These are phyloP conservation scores for Limosa lapponica DNA, from an alignment of 2,797 vertebrate species.

Conservation along the genomic window DNA sequence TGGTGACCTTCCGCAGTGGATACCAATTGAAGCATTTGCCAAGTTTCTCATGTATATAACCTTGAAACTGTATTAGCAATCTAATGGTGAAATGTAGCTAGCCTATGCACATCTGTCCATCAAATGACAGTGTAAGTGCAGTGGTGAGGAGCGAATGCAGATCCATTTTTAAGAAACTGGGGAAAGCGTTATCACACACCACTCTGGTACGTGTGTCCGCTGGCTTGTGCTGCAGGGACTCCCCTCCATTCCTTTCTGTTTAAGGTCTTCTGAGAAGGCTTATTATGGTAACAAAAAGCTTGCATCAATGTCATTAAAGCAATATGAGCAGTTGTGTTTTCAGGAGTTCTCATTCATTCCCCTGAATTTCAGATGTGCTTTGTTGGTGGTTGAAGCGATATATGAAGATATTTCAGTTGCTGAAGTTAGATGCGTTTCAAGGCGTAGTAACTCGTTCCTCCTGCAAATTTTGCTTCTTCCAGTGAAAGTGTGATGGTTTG, in stretches of 20 bases:
- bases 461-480: not conserved
- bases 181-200: not conserved
- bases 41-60: not conserved
- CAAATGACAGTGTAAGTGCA: not conserved
- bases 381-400: not conserved
- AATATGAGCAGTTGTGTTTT: not conserved
- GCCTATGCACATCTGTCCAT: not conserved
- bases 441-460: not conserved
- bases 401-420: not conserved
- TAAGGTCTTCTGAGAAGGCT: not conserved
- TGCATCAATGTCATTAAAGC: not conserved
- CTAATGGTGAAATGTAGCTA: not conserved
- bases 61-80: not conserved
- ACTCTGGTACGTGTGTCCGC: fast-evolving
- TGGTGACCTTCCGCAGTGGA: not conserved
- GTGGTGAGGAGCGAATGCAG: not conserved
- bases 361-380: not conserved
- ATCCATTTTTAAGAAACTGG: not conserved
- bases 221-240: not conserved
- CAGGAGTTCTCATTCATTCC: not conserved
- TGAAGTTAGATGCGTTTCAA: not conserved
- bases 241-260: not conserved
- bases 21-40: not conserved
- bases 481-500: not conserved
- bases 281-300: not conserved